A percentile compares a stretch with the other conserved stretches of the same genome.
These are phyloP conservation scores for Caradrina kadenii DNA, from an alignment of 2,888 invertebrate species.

Conservation along the genomic window DNA sequence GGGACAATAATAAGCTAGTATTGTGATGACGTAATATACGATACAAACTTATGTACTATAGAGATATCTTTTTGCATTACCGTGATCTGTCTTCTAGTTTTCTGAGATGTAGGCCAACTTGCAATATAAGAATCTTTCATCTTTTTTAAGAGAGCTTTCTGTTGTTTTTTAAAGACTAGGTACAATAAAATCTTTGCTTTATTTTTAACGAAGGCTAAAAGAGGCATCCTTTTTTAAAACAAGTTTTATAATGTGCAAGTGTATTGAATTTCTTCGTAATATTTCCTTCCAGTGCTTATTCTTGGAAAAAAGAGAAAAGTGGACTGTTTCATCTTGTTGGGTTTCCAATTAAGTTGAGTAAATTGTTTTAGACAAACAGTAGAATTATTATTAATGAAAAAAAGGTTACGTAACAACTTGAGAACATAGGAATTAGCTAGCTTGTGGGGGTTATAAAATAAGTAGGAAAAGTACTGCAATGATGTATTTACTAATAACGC, in stretches of 20 bases:
- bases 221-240: background rate
- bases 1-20: too few species aligned
- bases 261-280: conserved; percentile 28
- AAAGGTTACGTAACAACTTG: background rate
- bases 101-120: too few species aligned
- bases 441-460: background rate
- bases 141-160: background rate
- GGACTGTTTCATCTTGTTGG: background rate
- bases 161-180: background rate
- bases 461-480: background rate
- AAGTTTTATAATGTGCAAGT: background rate
- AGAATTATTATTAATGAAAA: background rate
- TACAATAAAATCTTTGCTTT: background rate
- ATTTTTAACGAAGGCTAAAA: background rate
- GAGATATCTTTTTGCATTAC: too few species aligned
- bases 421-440: background rate
- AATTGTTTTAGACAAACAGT: background rate
- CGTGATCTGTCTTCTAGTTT: too few species aligned
- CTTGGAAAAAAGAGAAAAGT: conserved; percentile 10
- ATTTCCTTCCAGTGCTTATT: conserved; percentile 9
- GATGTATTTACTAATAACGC: too few species aligned
- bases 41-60: too few species aligned
- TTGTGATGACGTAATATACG: too few species aligned
- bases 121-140: background rate
- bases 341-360: conserved; percentile 30